Conservation (phyloP, 2,113 vertebrate species). For the Orycteropus afer region DNA sequence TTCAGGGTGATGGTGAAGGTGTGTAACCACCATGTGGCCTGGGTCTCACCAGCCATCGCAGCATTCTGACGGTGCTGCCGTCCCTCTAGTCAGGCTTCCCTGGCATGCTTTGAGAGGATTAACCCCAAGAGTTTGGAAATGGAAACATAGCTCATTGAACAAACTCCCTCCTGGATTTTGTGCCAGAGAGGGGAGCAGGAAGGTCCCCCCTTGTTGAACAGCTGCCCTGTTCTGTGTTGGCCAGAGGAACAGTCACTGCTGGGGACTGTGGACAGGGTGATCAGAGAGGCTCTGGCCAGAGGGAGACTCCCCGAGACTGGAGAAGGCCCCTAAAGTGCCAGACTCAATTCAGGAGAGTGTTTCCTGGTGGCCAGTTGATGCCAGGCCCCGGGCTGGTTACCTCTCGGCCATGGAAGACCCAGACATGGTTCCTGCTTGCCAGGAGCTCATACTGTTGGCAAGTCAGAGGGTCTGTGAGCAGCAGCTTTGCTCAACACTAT, state of each 20-base stretch:
- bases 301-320: neutral
- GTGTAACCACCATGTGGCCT: accelerated
- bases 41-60: neutral
- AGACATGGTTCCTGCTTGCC: neutral
- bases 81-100: neutral
- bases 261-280: neutral
- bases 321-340: neutral
- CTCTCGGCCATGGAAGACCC: accelerated
- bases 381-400: neutral
- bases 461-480: neutral
- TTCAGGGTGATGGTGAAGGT: neutral
- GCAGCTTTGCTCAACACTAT: neutral
- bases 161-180: neutral
- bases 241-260: neutral
- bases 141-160: neutral
- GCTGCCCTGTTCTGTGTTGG: neutral
- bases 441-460: neutral
- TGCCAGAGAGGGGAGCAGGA: neutral
- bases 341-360: neutral
- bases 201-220: neutral
- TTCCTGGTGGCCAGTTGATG: neutral
- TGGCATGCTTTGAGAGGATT: neutral
- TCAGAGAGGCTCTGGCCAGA: neutral
- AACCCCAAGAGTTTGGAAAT: neutral
- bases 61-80: neutral